phyloP scores from a whole-genome alignment of 1,140 invertebrate species.

The Drosophila bocki region DNA sequence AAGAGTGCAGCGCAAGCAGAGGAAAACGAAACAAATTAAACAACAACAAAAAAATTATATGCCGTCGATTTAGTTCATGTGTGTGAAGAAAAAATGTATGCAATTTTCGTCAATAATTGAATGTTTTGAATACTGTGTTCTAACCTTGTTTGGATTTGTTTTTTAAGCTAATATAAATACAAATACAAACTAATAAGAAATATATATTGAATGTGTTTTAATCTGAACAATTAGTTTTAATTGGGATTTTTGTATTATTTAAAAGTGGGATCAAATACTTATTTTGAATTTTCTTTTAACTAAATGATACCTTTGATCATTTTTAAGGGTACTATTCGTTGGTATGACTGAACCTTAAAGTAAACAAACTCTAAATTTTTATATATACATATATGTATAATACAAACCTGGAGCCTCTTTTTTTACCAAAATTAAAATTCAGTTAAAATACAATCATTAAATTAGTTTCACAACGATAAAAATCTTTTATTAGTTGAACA shows the following conservation, averaged over 20 bases:
- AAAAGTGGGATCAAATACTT: background rate
- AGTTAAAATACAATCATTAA: background rate
- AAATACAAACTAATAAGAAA: slow-evolving; percentile 81
- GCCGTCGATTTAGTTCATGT: slow-evolving; percentile 72
- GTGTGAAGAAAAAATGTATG: slow-evolving; percentile 71
- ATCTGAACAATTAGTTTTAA: slow-evolving; percentile 6
- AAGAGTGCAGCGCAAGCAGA: slow-evolving; percentile 40
- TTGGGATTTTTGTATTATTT: background rate
- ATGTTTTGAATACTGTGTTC: slow-evolving; percentile 77
- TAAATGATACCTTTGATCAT: too few species aligned
- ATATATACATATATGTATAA: background rate
- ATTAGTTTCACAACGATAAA: too few species aligned
- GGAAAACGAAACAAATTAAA: slow-evolving; percentile 16
- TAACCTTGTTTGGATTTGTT: slow-evolving; percentile 75
- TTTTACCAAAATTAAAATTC: background rate
- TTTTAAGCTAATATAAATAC: slow-evolving; percentile 82
- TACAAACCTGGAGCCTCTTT: background rate
- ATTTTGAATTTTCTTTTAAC: too few species aligned
- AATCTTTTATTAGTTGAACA: too few species aligned
- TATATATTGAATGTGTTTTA: slow-evolving; percentile 42
- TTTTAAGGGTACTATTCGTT: too few species aligned
- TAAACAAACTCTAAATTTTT: too few species aligned
- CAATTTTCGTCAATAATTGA: slow-evolving; percentile 80
- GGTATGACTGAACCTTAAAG: too few species aligned
- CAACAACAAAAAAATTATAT: slow-evolving; percentile 26